Evolutionary conservation across 2,113 vertebrate genomes (phyloP).

Genomic region (Suncus etruscus): DNA sequence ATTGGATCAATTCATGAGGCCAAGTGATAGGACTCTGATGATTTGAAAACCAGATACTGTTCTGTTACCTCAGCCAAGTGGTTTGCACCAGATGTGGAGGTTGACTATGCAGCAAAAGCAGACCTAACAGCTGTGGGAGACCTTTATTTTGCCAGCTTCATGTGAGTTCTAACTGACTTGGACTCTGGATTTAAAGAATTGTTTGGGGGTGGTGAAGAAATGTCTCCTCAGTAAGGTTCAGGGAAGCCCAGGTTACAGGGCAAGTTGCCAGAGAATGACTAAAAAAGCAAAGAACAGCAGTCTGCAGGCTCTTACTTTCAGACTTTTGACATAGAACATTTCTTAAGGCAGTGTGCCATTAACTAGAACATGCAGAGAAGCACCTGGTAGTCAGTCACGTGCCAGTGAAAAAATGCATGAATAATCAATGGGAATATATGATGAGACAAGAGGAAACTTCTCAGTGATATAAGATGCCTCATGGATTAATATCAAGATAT

Average conservation of each 20-base stretch:
- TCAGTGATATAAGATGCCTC: neutral
- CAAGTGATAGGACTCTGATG: constrained; percentile 74
- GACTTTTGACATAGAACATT: constrained; percentile 2
- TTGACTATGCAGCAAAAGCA: constrained; percentile 74
- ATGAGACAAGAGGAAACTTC: neutral
- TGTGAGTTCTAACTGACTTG: constrained; percentile 59
- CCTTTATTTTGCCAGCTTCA: constrained; percentile 72
- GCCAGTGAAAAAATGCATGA: neutral
- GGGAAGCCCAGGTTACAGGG: neutral
- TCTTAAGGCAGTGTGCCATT: neutral
- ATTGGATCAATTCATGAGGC: constrained; percentile 74
- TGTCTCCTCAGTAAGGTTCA: neutral
- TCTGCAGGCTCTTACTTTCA: neutral
- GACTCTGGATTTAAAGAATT: constrained; percentile 57
- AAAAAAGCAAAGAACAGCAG: neutral
- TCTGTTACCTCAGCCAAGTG: constrained; percentile 75
- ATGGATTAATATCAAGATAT: neutral
- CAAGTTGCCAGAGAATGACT: constrained; percentile 35
- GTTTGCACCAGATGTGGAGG: constrained; percentile 64
- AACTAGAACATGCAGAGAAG: neutral
- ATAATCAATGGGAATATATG: neutral
- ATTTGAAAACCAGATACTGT: constrained; percentile 76
- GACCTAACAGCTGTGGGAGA: constrained; percentile 76
- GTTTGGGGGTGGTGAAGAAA: constrained; percentile 25
- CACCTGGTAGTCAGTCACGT: neutral